Conservation (phyloP, 1,140 invertebrate species). For the Drosophila tani region DNA sequence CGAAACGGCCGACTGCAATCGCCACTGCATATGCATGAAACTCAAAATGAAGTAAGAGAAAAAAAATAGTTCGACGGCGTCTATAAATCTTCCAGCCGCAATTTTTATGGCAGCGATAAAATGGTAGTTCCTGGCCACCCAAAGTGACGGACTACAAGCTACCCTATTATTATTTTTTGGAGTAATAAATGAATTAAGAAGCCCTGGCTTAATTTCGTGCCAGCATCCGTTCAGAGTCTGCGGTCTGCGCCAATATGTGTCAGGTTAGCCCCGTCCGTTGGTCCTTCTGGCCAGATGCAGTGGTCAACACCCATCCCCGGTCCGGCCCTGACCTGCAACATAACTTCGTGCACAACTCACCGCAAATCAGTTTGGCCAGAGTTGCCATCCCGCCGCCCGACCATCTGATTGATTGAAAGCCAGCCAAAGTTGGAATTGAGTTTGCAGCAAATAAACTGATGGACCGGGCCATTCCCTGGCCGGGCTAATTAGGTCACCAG, state of each 20-base stretch:
- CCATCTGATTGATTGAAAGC: slow-evolving; percentile 69
- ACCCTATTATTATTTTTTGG: not conserved
- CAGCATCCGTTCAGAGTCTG: slow-evolving; percentile 1
- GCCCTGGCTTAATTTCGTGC: slow-evolving; percentile 7
- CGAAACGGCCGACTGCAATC: slow-evolving; percentile 40
- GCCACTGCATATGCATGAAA: slow-evolving; percentile 30
- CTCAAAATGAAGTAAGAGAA: slow-evolving; percentile 35
- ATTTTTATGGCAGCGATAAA: slow-evolving; percentile 39
- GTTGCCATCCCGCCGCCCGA: slow-evolving; percentile 2
- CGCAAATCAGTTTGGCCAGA: slow-evolving; percentile 66
- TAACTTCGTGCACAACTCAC: slow-evolving; percentile 52
- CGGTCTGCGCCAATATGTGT: slow-evolving; percentile 35
- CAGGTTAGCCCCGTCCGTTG: slow-evolving; percentile 35
- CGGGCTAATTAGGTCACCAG: slow-evolving; percentile 32
- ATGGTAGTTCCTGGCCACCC: not conserved
- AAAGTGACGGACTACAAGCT: not conserved
- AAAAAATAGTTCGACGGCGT: not conserved
- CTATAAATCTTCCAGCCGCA: slow-evolving; percentile 36
- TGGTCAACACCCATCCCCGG: slow-evolving; percentile 11
- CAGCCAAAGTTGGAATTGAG: slow-evolving; percentile 57
- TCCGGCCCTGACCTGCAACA: slow-evolving; percentile 8
- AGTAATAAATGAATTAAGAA: slow-evolving; percentile 36
- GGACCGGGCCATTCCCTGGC: slow-evolving; percentile 26
- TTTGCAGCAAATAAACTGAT: slow-evolving; percentile 48
- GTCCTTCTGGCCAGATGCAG: slow-evolving; percentile 23